Percentiles rank a stretch among this genome's conserved stretches.
Conservation (phyloP, 2,113 vertebrate species). For the Limnothrissa miodon region DNA sequence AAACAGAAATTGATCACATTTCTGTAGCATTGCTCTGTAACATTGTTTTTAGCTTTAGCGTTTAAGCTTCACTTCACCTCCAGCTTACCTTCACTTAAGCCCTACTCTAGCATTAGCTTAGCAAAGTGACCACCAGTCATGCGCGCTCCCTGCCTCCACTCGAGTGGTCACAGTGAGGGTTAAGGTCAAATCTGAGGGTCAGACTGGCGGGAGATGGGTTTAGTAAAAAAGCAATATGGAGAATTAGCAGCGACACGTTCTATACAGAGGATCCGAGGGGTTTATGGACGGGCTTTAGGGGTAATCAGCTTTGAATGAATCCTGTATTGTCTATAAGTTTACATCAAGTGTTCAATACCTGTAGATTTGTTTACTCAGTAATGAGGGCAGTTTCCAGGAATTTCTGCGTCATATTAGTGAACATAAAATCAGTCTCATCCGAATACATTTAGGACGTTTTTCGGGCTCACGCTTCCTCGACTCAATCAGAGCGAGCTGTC, state of each 20-base stretch:
- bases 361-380: neutral
- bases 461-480: neutral
- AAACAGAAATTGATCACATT: no score
- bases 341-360: no score
- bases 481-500: neutral
- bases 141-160: neutral
- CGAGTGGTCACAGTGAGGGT: neutral
- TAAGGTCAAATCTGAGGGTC: neutral
- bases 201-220: neutral
- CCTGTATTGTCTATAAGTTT: neutral
- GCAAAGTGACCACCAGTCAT: neutral
- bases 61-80: no score
- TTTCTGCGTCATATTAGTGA: neutral
- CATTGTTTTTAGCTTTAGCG: no score
- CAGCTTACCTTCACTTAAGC: no score
- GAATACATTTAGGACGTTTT: neutral
- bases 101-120: no score
- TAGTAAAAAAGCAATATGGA: neutral
- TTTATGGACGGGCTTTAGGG: neutral
- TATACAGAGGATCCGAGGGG: neutral
- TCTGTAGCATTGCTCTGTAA: no score
- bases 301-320: neutral
- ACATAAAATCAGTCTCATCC: neutral
- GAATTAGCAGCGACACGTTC: neutral
- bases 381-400: neutral